phyloP scores from a whole-genome alignment of 1,140 invertebrate genomes.

The Drosophila teissieri region DNA sequence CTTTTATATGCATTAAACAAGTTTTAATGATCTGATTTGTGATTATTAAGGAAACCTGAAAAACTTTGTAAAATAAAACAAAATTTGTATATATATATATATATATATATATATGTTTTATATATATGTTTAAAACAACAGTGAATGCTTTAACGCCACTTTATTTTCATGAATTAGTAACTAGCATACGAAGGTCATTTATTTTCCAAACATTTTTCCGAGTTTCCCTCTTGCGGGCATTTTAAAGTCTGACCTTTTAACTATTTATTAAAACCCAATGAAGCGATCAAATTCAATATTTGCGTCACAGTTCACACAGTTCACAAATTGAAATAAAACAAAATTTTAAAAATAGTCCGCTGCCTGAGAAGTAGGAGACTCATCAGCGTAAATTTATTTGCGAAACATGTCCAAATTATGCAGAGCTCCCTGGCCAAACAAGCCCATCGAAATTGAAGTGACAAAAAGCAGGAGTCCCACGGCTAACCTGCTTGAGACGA shows the following conservation, averaged over 20 bases:
- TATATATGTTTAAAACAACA: no score
- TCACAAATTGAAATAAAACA: neutral
- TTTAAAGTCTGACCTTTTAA: neutral
- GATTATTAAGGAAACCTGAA: no score
- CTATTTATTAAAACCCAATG: slow-evolving; percentile 22
- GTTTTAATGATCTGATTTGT: no score
- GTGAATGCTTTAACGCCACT: neutral
- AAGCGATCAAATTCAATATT: neutral
- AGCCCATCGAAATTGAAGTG: neutral
- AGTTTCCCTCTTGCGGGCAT: neutral
- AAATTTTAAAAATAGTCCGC: slow-evolving; percentile 15
- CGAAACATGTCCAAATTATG: slow-evolving; percentile 35
- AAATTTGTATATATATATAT: no score
- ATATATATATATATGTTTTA: no score
- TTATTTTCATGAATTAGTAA: neutral
- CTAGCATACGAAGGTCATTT: no score
- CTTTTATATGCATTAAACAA: no score
- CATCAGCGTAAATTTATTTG: slow-evolving; percentile 31
- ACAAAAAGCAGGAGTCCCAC: neutral
- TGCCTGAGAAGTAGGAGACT: neutral
- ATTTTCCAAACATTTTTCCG: no score
- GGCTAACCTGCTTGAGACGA: slow-evolving; percentile 43
- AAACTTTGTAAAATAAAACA: no score
- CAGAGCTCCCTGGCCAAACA: slow-evolving; percentile 38
- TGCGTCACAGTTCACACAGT: neutral